phyloP scores from a whole-genome alignment of 2,888 invertebrate genomes.

The Cremastobaeus sp. region DNA sequence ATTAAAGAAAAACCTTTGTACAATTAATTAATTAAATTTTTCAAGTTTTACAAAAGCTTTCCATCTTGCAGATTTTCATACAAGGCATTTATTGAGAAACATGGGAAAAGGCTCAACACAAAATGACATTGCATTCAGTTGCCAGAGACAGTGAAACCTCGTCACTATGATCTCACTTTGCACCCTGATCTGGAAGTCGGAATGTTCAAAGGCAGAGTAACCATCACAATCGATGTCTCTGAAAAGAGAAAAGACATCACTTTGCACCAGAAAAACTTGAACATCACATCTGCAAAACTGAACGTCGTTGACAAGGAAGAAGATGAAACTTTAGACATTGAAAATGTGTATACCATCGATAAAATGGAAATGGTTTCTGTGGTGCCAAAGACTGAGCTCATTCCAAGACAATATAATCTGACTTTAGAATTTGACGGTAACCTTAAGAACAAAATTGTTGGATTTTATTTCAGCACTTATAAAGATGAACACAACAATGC shows the following conservation, averaged over 20 bases:
- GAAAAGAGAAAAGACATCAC: constrained; percentile 76
- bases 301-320: constrained; percentile 66
- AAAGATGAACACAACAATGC: constrained; percentile 71
- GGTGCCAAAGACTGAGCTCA: constrained; percentile 65
- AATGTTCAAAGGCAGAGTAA: constrained; percentile 81
- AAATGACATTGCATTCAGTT: constrained; percentile 79
- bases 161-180: constrained; percentile 83
- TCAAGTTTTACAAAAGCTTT: no score
- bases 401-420: constrained; percentile 76
- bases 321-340: constrained; percentile 63
- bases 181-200: constrained; percentile 83
- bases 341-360: constrained; percentile 63
- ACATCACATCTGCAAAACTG: constrained; percentile 79
- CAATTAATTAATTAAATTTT: no score
- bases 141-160: constrained; percentile 81
- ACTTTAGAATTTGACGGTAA: constrained; percentile 80
- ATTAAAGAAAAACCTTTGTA: no score
- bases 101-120: constrained; percentile 33
- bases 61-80: constrained; percentile 41
- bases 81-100: constrained; percentile 22
- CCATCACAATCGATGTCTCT: constrained; percentile 72
- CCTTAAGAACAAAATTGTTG: constrained; percentile 79
- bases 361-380: constrained; percentile 72
- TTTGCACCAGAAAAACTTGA: constrained; percentile 79
- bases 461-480: constrained; percentile 82